These are phyloP conservation scores for Amphiprion clarkii DNA, from an alignment of 2,797 vertebrate species.

Conservation along the genomic window DNA sequence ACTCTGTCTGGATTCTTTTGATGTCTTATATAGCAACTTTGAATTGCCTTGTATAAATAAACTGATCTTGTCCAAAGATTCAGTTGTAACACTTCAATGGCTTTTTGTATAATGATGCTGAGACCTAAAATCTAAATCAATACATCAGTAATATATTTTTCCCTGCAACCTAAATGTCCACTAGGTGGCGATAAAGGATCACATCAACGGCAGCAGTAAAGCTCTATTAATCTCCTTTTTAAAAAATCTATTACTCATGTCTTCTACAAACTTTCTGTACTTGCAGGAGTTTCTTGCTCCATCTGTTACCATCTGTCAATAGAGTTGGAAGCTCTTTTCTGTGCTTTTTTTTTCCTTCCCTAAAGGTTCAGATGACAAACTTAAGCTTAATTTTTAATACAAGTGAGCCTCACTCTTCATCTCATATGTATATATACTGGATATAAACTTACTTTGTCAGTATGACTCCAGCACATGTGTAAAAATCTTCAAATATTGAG, in stretches of 20 bases:
- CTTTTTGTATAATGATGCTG: neutral
- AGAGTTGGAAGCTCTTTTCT: neutral
- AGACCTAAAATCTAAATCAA: neutral
- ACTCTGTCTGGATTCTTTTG: too few species aligned
- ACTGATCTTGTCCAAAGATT: too few species aligned
- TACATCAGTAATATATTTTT: neutral
- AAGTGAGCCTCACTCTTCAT: neutral
- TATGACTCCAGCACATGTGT: neutral
- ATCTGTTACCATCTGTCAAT: slow-evolving; percentile 37
- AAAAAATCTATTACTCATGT: slow-evolving; percentile 17
- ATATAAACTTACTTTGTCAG: neutral
- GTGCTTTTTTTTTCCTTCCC: neutral
- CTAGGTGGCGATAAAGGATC: slow-evolving; percentile 47
- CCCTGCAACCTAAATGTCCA: slow-evolving; percentile 16
- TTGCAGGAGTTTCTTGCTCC: slow-evolving; percentile 15
- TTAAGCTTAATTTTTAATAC: neutral
- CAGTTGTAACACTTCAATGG: neutral
- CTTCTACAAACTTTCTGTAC: slow-evolving; percentile 19
- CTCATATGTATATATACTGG: neutral
- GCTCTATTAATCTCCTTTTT: slow-evolving; percentile 22
- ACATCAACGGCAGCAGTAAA: neutral
- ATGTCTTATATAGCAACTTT: too few species aligned
- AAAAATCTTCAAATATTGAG: neutral
- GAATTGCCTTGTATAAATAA: too few species aligned
- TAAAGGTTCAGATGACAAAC: slow-evolving; percentile 12